Conservation (phyloP, 2,888 invertebrate species). For the Sympetrum striolatum region DNA sequence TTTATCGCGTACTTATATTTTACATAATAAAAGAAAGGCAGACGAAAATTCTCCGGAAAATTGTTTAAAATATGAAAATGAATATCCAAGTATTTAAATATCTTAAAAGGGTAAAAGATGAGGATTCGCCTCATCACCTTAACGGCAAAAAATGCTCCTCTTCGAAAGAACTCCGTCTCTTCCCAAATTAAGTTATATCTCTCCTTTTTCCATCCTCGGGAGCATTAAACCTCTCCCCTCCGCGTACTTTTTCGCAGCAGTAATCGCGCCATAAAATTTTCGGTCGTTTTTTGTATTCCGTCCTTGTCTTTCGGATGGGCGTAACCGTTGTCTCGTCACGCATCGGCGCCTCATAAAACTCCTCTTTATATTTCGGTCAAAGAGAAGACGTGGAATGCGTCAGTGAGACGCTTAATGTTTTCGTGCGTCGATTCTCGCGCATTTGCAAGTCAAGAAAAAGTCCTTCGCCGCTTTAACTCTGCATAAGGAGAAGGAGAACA, state of each 20-base stretch:
- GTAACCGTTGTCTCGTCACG: background rate
- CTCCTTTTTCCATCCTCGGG: background rate
- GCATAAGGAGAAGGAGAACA: no score
- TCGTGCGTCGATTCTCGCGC: background rate
- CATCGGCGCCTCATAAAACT: background rate
- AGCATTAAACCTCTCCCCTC: background rate
- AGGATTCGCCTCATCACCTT: no score
- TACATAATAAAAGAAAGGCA: no score
- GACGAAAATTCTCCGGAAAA: no score
- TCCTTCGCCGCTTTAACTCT: background rate
- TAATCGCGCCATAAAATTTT: background rate
- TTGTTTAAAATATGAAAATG: no score
- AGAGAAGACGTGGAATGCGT: background rate
- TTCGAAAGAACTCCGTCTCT: background rate
- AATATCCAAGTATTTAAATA: no score
- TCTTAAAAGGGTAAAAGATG: no score
- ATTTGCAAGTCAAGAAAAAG: background rate
- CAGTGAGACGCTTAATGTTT: background rate
- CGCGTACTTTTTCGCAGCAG: background rate
- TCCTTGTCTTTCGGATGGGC: background rate
- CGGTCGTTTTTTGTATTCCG: background rate
- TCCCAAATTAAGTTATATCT: background rate
- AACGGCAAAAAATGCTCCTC: no score
- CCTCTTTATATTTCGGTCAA: background rate
- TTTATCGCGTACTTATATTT: no score